Evolutionary conservation across 2,888 invertebrate genomes (phyloP).

Genomic region (Embidobia sp.): DNA sequence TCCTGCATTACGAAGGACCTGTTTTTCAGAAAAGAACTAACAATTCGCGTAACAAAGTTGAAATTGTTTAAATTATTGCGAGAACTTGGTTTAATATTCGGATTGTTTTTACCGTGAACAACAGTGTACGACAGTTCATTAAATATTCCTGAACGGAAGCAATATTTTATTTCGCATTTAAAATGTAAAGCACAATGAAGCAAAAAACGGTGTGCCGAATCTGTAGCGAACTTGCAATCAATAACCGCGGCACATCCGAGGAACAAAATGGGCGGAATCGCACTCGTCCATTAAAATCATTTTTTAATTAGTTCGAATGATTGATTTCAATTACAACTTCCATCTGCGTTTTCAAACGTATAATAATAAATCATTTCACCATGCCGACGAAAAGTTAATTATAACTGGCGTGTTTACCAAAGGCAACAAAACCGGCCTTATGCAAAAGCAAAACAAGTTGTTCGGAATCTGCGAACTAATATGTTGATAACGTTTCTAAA

Average conservation of each 20-base stretch:
- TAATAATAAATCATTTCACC: too few relatives aligned
- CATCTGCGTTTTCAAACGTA: too few relatives aligned
- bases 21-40: too few relatives aligned
- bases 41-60: too few relatives aligned
- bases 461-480: neutral
- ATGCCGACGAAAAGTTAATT: too few relatives aligned
- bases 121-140: too few relatives aligned
- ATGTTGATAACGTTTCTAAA: neutral
- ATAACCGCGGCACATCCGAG: slow-evolving; percentile 5
- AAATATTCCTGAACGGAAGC: neutral
- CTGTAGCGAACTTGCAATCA: slow-evolving; percentile 15
- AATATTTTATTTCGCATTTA: neutral
- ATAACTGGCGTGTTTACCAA: too few relatives aligned
- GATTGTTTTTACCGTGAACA: too few relatives aligned
- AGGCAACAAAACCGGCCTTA: too few relatives aligned
- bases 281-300: slow-evolving; percentile 11
- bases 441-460: neutral
- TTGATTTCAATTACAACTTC: slow-evolving; percentile 24
- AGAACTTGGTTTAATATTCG: too few relatives aligned
- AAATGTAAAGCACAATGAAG: neutral
- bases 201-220: neutral
- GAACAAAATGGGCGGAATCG: neutral
- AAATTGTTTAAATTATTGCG: too few relatives aligned
- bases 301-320: slow-evolving; percentile 39
- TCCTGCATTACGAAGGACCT: too few relatives aligned